These are phyloP conservation scores for Carterocephalus palaemon DNA, from an alignment of 2,888 invertebrate genomes.

Conservation along the genomic window DNA sequence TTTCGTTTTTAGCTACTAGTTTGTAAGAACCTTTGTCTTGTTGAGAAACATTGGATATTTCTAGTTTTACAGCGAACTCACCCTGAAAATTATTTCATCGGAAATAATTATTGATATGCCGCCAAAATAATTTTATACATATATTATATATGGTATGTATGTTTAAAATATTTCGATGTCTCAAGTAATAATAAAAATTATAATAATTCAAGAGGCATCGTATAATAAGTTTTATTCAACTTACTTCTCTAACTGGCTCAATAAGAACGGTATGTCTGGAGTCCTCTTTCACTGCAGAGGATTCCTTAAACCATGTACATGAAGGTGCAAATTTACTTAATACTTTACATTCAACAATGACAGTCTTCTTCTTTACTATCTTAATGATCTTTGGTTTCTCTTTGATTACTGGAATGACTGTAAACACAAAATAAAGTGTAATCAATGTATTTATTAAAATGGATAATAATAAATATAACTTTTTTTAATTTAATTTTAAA, in stretches of 20 bases:
- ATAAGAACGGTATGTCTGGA: constrained; percentile 86
- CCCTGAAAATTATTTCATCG: constrained; percentile 75
- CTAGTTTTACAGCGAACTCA: constrained; percentile 93
- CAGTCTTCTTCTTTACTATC: constrained; percentile 93
- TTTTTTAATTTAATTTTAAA: too few relatives aligned
- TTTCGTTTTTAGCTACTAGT: constrained; percentile 93
- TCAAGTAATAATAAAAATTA: too few relatives aligned
- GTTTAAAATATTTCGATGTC: too few relatives aligned
- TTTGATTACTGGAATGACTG: constrained; percentile 95
- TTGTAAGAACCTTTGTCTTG: constrained; percentile 93
- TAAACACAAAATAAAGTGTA: constrained; percentile 30
- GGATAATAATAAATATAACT: too few relatives aligned
- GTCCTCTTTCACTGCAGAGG: constrained; percentile 86
- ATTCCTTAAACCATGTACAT: constrained; percentile 96
- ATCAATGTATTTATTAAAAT: too few relatives aligned
- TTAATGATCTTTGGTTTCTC: constrained; percentile 95
- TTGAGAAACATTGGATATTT: constrained; percentile 90
- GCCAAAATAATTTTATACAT: too few relatives aligned
- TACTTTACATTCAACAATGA: constrained; percentile 95
- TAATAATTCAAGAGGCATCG: too few relatives aligned
- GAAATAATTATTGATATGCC: neutral
- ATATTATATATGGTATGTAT: too few relatives aligned
- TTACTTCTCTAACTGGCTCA: constrained; percentile 88
- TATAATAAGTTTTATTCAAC: too few relatives aligned
- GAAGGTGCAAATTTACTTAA: constrained; percentile 95